Percentiles rank a stretch among this genome's conserved stretches.
Evolutionary conservation across 2,113 vertebrate species (phyloP).

Genomic region (Oreochromis niloticus): DNA sequence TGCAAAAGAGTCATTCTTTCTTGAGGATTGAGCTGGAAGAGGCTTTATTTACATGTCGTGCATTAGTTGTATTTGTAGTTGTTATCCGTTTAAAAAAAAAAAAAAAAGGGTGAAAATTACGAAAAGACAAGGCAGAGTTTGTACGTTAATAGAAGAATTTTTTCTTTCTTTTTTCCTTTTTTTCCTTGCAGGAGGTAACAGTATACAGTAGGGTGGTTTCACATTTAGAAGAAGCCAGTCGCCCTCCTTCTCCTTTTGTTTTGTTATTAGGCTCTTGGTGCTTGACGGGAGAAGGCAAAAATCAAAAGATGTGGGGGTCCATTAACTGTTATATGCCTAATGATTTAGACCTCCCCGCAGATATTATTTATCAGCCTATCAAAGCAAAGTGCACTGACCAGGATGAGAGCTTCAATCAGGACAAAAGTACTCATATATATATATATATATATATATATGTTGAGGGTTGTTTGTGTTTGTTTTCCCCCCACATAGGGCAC

Average conservation of each 20-base stretch:
- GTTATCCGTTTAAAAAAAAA: background rate
- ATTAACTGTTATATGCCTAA: slow-evolving; percentile 27
- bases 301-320: background rate
- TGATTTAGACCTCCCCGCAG: slow-evolving; percentile 36
- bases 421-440: slow-evolving; percentile 64
- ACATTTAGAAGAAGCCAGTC: slow-evolving; percentile 15
- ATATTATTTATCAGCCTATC: slow-evolving; percentile 64
- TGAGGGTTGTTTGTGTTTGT: background rate
- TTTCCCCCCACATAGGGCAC: slow-evolving; percentile 31
- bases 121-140: slow-evolving; percentile 40
- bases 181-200: background rate
- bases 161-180: background rate
- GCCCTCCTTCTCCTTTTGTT: slow-evolving; percentile 6
- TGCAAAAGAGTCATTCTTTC: slow-evolving; percentile 21
- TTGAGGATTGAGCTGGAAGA: background rate
- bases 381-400: slow-evolving; percentile 70
- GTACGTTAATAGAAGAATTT: slow-evolving; percentile 41
- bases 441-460: slow-evolving; percentile 39
- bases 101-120: slow-evolving; percentile 31
- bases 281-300: slow-evolving; percentile 23
- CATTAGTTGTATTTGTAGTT: slow-evolving; percentile 44
- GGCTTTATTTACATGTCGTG: slow-evolving; percentile 36
- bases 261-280: slow-evolving; percentile 15
- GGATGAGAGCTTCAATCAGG: slow-evolving; percentile 61
- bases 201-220: slow-evolving; percentile 7